These are phyloP conservation scores for Tupaia tana DNA, from an alignment of 2,113 vertebrate species.

Conservation along the genomic window DNA sequence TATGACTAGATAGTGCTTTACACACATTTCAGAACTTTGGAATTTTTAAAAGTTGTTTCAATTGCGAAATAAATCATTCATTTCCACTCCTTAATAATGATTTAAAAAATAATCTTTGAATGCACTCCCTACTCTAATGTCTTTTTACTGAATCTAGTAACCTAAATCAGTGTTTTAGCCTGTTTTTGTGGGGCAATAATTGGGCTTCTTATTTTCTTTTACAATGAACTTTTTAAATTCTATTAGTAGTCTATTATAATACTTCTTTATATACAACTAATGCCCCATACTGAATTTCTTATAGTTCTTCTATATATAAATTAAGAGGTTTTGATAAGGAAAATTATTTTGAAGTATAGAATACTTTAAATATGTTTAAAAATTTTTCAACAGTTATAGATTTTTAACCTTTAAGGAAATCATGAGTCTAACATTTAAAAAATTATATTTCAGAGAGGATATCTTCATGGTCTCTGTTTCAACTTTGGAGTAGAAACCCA, in stretches of 20 bases:
- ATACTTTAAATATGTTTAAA: conserved; percentile 43
- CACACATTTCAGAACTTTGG: conserved; percentile 28
- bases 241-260: conserved; percentile 7
- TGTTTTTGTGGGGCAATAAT: conserved; percentile 49
- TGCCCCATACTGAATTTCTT: conserved; percentile 41
- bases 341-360: conserved; percentile 65
- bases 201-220: conserved; percentile 38
- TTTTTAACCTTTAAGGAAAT: conserved; percentile 16
- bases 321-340: conserved; percentile 44
- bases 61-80: not conserved
- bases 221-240: conserved; percentile 40
- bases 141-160: conserved; percentile 20
- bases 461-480: conserved; percentile 93
- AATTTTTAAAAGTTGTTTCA: conserved; percentile 41
- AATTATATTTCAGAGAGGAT: conserved; percentile 87
- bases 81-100: not conserved
- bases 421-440: conserved; percentile 13
- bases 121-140: not conserved
- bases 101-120: conserved; percentile 48
- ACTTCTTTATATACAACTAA: not conserved
- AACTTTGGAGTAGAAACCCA: conserved; percentile 94
- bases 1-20: conserved; percentile 47
- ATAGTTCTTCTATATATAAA: conserved; percentile 46
- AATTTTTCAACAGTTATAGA: not conserved
- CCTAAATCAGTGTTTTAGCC: not conserved